A percentile compares a stretch with the other conserved stretches of the same genome.
These are phyloP conservation scores for Pyralis farinalis DNA, from an alignment of 2,888 invertebrate genomes.

Conservation along the genomic window DNA sequence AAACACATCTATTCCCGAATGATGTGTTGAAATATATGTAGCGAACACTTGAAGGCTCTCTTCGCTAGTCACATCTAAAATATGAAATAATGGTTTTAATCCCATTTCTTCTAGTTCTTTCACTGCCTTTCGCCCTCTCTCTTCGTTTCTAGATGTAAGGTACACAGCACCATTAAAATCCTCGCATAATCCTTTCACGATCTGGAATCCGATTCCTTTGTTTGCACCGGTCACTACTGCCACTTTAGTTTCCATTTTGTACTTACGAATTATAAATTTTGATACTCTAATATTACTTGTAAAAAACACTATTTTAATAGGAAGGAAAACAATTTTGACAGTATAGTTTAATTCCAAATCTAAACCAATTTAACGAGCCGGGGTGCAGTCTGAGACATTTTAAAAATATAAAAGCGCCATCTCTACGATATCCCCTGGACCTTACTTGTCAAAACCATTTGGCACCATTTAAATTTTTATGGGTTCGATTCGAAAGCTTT, in stretches of 20 bases:
- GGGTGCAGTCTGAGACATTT: no score
- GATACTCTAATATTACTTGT: constrained; percentile 43
- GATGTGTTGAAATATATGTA: constrained; percentile 78
- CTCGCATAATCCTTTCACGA: constrained; percentile 81
- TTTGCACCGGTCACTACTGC: constrained; percentile 73
- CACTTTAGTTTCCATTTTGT: constrained; percentile 78
- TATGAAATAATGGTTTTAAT: constrained; percentile 83
- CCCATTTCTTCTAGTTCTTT: constrained; percentile 80
- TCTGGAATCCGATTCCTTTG: constrained; percentile 72
- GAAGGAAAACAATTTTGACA: no score
- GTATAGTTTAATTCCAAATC: no score
- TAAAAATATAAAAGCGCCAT: no score
- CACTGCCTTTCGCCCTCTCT: constrained; percentile 82
- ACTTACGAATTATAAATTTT: constrained; percentile 30
- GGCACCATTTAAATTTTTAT: no score
- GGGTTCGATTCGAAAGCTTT: no score
- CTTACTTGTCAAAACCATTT: no score
- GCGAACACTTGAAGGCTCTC: constrained; percentile 82
- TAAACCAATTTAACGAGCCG: no score
- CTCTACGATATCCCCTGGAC: no score
- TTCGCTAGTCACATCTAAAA: constrained; percentile 84
- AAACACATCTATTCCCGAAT: constrained; percentile 87
- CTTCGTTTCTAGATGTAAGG: constrained; percentile 85
- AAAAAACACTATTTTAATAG: no score
- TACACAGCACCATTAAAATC: constrained; percentile 87